phyloP scores from a whole-genome alignment of 2,113 vertebrate species.

The Malaclemys terrapin region DNA sequence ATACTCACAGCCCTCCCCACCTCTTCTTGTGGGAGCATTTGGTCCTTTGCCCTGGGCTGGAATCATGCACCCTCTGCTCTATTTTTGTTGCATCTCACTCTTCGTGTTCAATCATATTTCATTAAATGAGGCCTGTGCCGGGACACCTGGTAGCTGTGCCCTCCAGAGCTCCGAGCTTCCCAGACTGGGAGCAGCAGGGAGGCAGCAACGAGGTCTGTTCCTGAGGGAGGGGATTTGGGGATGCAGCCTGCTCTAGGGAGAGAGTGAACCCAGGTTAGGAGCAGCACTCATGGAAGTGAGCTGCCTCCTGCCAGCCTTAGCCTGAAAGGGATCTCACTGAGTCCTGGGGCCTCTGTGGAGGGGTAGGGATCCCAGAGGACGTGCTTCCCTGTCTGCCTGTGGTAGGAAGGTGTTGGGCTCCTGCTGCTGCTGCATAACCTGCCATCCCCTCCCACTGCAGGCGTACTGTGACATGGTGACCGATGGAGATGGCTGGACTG shows the following conservation, averaged over 20 bases:
- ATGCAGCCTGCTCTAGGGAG: background rate
- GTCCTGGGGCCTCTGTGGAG: background rate
- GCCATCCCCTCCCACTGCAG: slow-evolving; percentile 50
- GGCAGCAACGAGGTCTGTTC: background rate
- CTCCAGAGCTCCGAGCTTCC: background rate
- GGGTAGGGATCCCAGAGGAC: too few relatives aligned
- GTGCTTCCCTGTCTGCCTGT: too few relatives aligned
- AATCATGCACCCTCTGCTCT: background rate
- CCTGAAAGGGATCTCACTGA: background rate
- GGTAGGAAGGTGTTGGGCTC: background rate
- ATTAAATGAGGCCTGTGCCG: background rate
- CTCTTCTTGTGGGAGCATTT: background rate
- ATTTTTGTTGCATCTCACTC: too few relatives aligned
- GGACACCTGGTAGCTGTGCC: background rate
- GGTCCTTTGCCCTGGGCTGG: background rate
- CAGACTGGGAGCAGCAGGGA: background rate
- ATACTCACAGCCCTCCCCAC: background rate
- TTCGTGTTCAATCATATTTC: background rate
- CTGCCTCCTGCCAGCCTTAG: background rate
- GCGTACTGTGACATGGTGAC: slow-evolving; percentile 86
- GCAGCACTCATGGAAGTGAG: background rate
- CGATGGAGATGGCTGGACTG: slow-evolving; percentile 83
- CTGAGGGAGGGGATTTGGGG: background rate
- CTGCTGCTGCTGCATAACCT: too few relatives aligned
- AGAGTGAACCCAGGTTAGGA: background rate